phyloP scores from a whole-genome alignment of 1,140 invertebrate species.

The Formica selysi region DNA sequence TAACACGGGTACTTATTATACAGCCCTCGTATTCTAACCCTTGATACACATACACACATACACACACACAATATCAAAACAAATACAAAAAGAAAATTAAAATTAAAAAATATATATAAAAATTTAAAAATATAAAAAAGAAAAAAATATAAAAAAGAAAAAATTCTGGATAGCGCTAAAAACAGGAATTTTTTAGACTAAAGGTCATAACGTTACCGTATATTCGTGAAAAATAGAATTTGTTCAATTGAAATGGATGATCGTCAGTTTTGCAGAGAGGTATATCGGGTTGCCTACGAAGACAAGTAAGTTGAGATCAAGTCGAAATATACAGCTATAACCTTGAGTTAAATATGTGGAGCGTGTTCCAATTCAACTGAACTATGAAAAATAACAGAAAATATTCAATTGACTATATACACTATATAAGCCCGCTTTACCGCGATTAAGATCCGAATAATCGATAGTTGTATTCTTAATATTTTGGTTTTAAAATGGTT shows the following conservation, averaged over 20 bases:
- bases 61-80: too few species aligned
- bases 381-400: conserved; percentile 39
- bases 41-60: too few species aligned
- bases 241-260: background rate
- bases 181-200: too few species aligned
- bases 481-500: background rate
- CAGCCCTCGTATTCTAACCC: too few species aligned
- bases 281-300: conserved; percentile 29
- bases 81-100: too few species aligned
- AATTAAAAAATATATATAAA: too few species aligned
- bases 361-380: conserved; percentile 51
- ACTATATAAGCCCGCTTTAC: background rate
- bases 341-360: conserved; percentile 45
- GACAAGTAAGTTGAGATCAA: background rate
- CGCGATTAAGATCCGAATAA: background rate
- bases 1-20: too few species aligned
- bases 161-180: too few species aligned
- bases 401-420: conserved; percentile 32
- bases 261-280: background rate
- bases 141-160: too few species aligned
- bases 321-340: background rate
- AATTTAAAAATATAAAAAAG: too few species aligned
- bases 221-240: background rate
- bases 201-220: too few species aligned
- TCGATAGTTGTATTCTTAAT: background rate